Conservation (phyloP, 2,797 vertebrate genomes). For the Silurus lanzhouensis region DNA sequence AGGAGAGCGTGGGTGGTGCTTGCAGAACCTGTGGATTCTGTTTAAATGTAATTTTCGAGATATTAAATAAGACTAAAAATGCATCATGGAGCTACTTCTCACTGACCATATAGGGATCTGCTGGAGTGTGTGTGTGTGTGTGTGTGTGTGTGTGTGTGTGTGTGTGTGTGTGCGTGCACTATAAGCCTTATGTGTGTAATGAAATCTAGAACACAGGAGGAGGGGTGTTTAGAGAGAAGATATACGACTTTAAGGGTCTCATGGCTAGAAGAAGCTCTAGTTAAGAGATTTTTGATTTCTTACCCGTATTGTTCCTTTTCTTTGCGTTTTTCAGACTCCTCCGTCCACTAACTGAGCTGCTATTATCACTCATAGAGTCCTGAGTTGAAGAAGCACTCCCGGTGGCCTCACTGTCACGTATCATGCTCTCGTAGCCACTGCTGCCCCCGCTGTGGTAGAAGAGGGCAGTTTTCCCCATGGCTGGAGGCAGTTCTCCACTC, state of each 20-base stretch:
- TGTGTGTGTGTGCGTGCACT: not conserved
- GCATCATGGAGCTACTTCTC: not conserved
- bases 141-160: not conserved
- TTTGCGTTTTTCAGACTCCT: constrained; percentile 93
- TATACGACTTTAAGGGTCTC: not conserved
- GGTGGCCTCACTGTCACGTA: constrained; percentile 94
- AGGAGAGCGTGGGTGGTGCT: constrained; percentile 15
- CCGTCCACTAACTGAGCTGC: constrained; percentile 82
- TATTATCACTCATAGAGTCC: constrained; percentile 96
- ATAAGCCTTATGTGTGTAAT: not conserved
- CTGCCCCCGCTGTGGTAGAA: constrained; percentile 98
- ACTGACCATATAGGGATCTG: constrained; percentile 14
- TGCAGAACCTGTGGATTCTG: constrained; percentile 16
- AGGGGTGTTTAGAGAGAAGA: no score
- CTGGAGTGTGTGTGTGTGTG: not conserved
- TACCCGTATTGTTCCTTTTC: constrained; percentile 88
- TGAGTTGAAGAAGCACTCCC: constrained; percentile 91
- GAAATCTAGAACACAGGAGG: not conserved
- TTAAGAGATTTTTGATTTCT: constrained; percentile 1
- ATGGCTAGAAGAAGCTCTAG: not conserved
- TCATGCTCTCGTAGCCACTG: constrained; percentile 98
- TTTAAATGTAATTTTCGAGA: constrained; percentile 26
- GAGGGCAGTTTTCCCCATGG: constrained; percentile 96
- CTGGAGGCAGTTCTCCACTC: constrained; percentile 91
- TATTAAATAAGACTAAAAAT: not conserved